Conservation (phyloP, 2,888 invertebrate species). For the Hypolimnas misippus region DNA sequence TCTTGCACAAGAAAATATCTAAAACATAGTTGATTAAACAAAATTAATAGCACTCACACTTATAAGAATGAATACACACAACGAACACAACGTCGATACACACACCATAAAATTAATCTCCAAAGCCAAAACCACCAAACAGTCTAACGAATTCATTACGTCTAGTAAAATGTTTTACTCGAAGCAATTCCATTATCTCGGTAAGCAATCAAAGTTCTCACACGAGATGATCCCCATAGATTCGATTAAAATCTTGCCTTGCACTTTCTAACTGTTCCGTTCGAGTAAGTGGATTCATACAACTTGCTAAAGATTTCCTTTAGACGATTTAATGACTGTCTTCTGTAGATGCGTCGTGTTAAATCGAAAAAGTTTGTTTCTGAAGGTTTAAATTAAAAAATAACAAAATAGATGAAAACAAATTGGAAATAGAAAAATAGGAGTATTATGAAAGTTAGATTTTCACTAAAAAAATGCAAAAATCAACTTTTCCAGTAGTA, state of each 20-base stretch:
- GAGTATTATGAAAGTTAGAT: too few species aligned
- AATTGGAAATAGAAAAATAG: neutral
- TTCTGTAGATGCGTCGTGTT: neutral
- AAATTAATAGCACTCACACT: too few species aligned
- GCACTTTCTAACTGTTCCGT: slow-evolving; percentile 45
- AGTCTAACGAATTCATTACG: slow-evolving; percentile 26
- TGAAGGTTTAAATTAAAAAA: neutral
- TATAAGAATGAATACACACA: too few species aligned
- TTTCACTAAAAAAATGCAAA: too few species aligned
- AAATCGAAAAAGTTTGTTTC: neutral
- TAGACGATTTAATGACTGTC: slow-evolving; percentile 4
- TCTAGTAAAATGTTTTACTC: slow-evolving; percentile 26
- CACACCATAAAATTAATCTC: slow-evolving; percentile 1
- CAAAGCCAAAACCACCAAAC: neutral
- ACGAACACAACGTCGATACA: too few species aligned
- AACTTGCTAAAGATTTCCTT: slow-evolving; percentile 17
- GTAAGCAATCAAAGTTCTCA: slow-evolving; percentile 51
- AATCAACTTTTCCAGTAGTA: too few species aligned
- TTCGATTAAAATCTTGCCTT: slow-evolving; percentile 50
- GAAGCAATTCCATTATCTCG: slow-evolving; percentile 51
- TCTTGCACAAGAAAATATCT: too few species aligned
- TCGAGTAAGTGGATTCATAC: slow-evolving; percentile 14
- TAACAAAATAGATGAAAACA: neutral
- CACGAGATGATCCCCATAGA: slow-evolving; percentile 41
- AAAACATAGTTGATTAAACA: too few species aligned